Evolutionary conservation across 1,140 invertebrate genomes (phyloP).

Genomic region (Bombus consobrinus): DNA sequence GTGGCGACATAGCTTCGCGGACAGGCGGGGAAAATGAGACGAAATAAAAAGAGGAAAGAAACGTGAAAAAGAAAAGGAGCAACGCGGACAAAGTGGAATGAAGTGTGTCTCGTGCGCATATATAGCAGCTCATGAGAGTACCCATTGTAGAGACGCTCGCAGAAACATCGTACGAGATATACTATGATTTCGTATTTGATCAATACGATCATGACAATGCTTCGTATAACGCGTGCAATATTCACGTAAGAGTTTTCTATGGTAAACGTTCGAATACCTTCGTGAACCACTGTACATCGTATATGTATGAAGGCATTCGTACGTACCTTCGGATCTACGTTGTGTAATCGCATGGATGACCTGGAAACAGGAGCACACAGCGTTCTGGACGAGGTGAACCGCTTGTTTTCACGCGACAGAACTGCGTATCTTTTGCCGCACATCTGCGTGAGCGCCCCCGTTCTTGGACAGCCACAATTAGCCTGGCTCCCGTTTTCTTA

Average conservation of each 20-base stretch:
- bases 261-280: background rate
- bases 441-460: conserved; percentile 39
- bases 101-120: background rate
- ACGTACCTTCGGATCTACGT: conserved; percentile 24
- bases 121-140: background rate
- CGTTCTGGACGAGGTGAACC: conserved; percentile 27
- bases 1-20: conserved; percentile 16
- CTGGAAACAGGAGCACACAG: conserved; percentile 48
- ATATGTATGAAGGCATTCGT: conserved; percentile 29
- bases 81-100: background rate
- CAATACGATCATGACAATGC: background rate
- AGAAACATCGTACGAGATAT: too few relatives aligned
- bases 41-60: background rate
- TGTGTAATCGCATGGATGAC: conserved; percentile 55
- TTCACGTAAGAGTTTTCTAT: background rate
- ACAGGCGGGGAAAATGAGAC: background rate
- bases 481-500: conserved; percentile 54
- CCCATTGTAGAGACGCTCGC: background rate
- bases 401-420: conserved; percentile 49
- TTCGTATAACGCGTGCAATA: background rate
- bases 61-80: background rate
- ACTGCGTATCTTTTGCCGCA: conserved; percentile 46
- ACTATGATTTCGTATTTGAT: too few relatives aligned
- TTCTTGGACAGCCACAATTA: conserved; percentile 50
- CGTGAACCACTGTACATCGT: background rate